These are phyloP conservation scores for Heterochromis multidens DNA, from an alignment of 2,113 vertebrate genomes.

Conservation along the genomic window DNA sequence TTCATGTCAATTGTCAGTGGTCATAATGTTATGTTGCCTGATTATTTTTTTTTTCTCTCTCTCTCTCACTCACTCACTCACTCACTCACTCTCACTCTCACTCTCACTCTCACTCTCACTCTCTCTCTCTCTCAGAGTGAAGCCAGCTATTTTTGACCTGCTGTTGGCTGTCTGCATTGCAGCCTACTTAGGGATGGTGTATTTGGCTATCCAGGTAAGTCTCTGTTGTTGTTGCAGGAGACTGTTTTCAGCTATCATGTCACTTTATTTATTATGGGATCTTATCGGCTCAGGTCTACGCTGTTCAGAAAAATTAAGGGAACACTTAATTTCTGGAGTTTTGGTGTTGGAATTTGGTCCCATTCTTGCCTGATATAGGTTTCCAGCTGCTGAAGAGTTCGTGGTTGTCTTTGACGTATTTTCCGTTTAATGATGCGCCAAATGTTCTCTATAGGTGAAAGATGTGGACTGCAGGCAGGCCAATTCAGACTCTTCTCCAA, in stretches of 20 bases:
- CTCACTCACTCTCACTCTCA: neutral
- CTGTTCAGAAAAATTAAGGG: neutral
- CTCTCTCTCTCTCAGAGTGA: constrained; percentile 79
- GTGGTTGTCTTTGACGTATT: no score
- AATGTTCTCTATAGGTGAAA: no score
- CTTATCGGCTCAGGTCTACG: neutral
- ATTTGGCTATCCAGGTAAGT: constrained; percentile 90
- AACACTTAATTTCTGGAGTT: no score
- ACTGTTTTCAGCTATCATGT: neutral
- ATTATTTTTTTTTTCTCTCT: neutral
- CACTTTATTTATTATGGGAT: neutral
- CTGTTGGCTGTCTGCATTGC: constrained; percentile 93
- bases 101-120: neutral
- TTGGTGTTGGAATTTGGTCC: no score
- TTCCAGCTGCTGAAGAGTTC: no score
- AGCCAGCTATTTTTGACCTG: constrained; percentile 97
- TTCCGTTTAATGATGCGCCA: no score
- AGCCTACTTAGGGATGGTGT: constrained; percentile 91
- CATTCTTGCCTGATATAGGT: no score
- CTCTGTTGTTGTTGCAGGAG: neutral
- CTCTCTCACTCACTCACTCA: neutral
- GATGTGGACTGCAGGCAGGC: no score
- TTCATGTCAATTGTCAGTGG: no score
- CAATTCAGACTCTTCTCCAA: no score
- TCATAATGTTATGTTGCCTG: no score